phyloP scores from a whole-genome alignment of 2,888 invertebrate genomes.

The Tetheella fluctuosa region DNA sequence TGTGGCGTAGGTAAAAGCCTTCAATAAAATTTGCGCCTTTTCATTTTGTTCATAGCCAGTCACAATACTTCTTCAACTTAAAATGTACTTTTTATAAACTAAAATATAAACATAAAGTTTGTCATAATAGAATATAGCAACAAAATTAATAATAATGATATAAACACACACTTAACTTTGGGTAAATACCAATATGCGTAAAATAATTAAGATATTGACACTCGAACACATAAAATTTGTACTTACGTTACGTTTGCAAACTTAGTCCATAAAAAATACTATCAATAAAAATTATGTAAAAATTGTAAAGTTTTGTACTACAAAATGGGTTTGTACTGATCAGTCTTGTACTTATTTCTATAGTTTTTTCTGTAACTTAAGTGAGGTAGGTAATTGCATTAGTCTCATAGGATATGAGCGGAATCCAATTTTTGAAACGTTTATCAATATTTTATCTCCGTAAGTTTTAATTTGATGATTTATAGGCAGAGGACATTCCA shows the following conservation, averaged over 20 bases:
- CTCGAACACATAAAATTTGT: slow-evolving; percentile 82
- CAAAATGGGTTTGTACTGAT: slow-evolving; percentile 75
- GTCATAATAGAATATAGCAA: slow-evolving; percentile 77
- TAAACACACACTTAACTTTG: slow-evolving; percentile 82
- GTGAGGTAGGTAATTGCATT: slow-evolving; percentile 63
- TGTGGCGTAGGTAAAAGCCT: not conserved
- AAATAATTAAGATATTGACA: slow-evolving; percentile 75
- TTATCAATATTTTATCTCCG: not conserved
- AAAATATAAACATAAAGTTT: slow-evolving; percentile 66
- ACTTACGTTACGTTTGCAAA: slow-evolving; percentile 75
- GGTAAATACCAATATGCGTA: slow-evolving; percentile 75
- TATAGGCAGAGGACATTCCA: not conserved
- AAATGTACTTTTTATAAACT: slow-evolving; percentile 46
- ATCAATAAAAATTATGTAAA: slow-evolving; percentile 59
- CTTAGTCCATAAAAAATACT: slow-evolving; percentile 59
- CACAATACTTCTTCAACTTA: slow-evolving; percentile 55
- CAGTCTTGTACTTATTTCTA: slow-evolving; percentile 74
- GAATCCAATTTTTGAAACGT: not conserved
- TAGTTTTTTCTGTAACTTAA: slow-evolving; percentile 50
- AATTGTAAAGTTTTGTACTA: slow-evolving; percentile 68
- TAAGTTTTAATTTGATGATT: not conserved
- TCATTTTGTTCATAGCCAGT: slow-evolving; percentile 58
- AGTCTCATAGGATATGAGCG: slow-evolving; percentile 6
- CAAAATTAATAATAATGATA: slow-evolving; percentile 76
- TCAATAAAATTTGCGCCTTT: slow-evolving; percentile 22